A percentile compares a stretch with the other conserved stretches of the same genome.
phyloP scores from a whole-genome alignment of 2,888 invertebrate genomes.

The Clitarchus hookeri region DNA sequence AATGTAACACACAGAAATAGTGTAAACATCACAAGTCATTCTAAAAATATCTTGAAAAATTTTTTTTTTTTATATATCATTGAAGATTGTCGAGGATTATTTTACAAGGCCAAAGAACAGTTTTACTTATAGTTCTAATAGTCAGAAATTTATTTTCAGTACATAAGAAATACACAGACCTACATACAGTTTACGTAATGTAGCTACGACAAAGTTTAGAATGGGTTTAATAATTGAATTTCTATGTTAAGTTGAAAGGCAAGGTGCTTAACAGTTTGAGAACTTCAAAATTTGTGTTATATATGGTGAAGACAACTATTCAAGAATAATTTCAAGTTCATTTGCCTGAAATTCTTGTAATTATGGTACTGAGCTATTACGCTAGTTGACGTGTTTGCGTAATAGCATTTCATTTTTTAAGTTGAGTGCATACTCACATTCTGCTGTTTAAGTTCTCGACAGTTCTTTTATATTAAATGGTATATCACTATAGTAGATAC shows the following conservation, averaged over 20 bases:
- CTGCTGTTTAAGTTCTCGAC: no score
- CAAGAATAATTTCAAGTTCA: not conserved
- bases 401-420: no score
- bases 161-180: conserved; percentile 14
- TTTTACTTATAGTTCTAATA: conserved; percentile 31
- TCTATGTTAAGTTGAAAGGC: not conserved
- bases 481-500: no score
- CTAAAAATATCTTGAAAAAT: conserved; percentile 34
- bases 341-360: no score
- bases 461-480: no score
- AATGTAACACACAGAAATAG: conserved; percentile 27
- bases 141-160: conserved; percentile 27
- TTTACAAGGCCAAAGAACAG: conserved; percentile 50
- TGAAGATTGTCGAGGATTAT: conserved; percentile 54
- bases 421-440: no score
- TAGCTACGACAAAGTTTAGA: not conserved
- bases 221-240: not conserved
- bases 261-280: not conserved
- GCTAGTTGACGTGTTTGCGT: no score
- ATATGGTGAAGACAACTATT: not conserved
- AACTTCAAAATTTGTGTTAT: not conserved
- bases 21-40: conserved; percentile 30
- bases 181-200: conserved; percentile 14
- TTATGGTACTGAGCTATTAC: no score
- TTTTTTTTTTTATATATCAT: conserved; percentile 28